phyloP scores from a whole-genome alignment of 2,888 invertebrate genomes.

The Lamellibrachia columna region DNA sequence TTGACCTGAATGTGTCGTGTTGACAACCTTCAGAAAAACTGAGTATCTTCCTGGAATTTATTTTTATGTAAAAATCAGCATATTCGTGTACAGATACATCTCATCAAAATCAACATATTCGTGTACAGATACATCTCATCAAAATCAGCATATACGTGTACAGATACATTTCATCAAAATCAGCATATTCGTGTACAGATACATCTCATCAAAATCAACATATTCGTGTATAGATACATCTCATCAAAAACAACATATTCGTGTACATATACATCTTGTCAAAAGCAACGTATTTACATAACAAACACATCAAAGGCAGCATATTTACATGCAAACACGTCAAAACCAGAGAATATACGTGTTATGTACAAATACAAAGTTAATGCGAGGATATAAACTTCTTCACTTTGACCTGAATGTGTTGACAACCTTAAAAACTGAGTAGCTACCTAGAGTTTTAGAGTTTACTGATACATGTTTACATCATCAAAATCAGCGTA shows the following conservation, averaged over 20 bases:
- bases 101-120: background rate
- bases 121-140: background rate
- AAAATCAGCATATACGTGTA: no score
- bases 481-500: background rate
- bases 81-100: background rate
- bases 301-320: no score
- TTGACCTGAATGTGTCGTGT: constrained; percentile 42
- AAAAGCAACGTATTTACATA: no score
- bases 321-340: no score
- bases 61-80: background rate
- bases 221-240: background rate
- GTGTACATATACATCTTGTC: no score
- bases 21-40: background rate
- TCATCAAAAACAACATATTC: no score
- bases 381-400: constrained; percentile 36
- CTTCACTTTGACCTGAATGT: constrained; percentile 48
- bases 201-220: background rate
- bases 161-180: no score
- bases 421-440: background rate
- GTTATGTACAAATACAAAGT: constrained; percentile 18
- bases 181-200: background rate
- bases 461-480: background rate
- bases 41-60: background rate
- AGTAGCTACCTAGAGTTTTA: background rate
- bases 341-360: no score